Evolutionary conservation across 2,113 vertebrate genomes (phyloP).

Genomic region (Centropristis striata): DNA sequence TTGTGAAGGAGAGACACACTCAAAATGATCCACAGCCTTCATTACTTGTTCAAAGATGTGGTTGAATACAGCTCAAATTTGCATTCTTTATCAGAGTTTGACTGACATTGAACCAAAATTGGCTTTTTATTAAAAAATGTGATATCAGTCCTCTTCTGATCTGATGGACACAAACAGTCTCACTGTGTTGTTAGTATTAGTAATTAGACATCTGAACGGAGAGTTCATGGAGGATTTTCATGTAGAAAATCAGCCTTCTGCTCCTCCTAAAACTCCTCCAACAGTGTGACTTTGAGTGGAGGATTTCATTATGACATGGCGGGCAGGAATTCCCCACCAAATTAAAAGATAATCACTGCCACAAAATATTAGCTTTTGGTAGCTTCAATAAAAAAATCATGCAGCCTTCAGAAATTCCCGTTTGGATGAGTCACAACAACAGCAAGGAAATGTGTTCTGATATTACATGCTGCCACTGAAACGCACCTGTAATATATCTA

Average conservation of each 20-base stretch:
- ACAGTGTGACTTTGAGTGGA: neutral
- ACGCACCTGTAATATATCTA: conserved; percentile 22
- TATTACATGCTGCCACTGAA: neutral
- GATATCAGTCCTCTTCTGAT: conserved; percentile 5
- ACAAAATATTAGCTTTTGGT: conserved; percentile 8
- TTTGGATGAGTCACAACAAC: conserved; percentile 13
- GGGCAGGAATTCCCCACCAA: neutral
- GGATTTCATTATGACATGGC: conserved; percentile 14
- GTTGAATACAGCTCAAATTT: conserved; percentile 4
- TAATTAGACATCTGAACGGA: conserved; percentile 22
- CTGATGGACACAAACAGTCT: conserved; percentile 7
- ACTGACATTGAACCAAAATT: neutral
- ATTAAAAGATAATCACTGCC: conserved; percentile 23
- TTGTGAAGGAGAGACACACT: conserved; percentile 65
- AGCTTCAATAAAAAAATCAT: neutral
- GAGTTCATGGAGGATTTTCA: conserved; percentile 13
- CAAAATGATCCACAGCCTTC: conserved; percentile 30
- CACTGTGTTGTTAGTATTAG: conserved; percentile 15
- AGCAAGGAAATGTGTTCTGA: neutral
- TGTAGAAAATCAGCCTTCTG: conserved; percentile 31
- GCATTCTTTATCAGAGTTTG: neutral
- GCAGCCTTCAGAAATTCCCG: neutral
- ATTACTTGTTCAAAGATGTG: conserved; percentile 32
- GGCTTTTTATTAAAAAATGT: conserved; percentile 12
- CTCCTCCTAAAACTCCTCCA: conserved; percentile 3